These are phyloP conservation scores for Pantherophis vulpinus DNA, from an alignment of 2,797 vertebrate species.

Conservation along the genomic window DNA sequence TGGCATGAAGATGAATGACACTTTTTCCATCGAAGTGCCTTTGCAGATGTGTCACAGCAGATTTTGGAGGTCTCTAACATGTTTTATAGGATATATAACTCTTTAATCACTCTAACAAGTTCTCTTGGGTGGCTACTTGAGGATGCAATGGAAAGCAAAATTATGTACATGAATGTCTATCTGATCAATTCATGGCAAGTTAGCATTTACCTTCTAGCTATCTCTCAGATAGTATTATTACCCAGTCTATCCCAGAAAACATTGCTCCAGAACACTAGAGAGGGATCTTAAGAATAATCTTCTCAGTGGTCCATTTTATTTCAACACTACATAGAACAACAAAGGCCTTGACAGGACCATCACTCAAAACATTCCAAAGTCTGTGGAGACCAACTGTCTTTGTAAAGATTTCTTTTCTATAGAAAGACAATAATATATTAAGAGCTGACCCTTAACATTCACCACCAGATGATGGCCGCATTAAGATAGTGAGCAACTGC, in stretches of 20 bases:
- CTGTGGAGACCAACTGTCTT: background rate
- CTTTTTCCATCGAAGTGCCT: background rate
- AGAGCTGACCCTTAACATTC: background rate
- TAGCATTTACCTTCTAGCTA: background rate
- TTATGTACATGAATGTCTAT: background rate
- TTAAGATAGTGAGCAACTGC: background rate
- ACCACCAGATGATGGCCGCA: background rate
- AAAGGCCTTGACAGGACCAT: background rate
- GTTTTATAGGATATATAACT: background rate
- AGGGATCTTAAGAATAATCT: background rate
- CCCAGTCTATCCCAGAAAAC: background rate
- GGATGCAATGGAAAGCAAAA: background rate
- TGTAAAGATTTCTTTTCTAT: background rate
- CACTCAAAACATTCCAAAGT: background rate
- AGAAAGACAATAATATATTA: background rate
- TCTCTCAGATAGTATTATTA: background rate
- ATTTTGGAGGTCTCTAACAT: background rate
- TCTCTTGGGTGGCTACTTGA: background rate
- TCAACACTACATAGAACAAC: background rate
- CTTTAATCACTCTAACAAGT: background rate
- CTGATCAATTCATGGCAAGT: background rate
- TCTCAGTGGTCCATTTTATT: background rate
- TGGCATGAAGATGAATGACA: background rate
- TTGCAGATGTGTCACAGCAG: background rate
- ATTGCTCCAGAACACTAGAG: background rate